phyloP scores from a whole-genome alignment of 1,140 invertebrate genomes.

The Brachionus sp. region DNA sequence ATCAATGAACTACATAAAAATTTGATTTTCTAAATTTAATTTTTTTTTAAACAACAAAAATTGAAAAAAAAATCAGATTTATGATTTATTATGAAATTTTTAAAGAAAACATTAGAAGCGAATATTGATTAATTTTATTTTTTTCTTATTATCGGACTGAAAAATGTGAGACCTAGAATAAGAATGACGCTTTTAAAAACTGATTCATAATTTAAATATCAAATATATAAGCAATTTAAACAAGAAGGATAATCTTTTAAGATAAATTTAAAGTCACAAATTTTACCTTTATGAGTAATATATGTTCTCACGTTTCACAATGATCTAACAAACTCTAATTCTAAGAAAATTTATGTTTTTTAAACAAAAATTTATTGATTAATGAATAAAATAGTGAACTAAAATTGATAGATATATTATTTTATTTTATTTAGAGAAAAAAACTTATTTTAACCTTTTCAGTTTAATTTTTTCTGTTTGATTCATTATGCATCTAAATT shows the following conservation, averaged over 20 bases:
- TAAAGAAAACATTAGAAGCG: no score
- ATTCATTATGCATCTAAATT: background rate
- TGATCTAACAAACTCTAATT: background rate
- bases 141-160: no score
- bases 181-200: background rate
- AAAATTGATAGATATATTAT: background rate
- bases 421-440: background rate
- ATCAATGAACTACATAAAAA: background rate
- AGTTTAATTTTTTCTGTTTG: background rate
- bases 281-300: background rate
- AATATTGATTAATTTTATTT: no score
- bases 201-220: conserved; percentile 2
- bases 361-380: background rate
- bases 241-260: background rate
- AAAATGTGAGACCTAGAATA: background rate
- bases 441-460: background rate
- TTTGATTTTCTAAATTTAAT: background rate
- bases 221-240: background rate
- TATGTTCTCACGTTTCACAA: background rate
- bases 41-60: no score
- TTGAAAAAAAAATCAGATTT: no score
- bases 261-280: background rate
- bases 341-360: background rate
- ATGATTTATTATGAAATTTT: no score
- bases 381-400: background rate